These are phyloP conservation scores for Cantharis lateralis DNA, from an alignment of 2,888 invertebrate genomes.

Conservation along the genomic window DNA sequence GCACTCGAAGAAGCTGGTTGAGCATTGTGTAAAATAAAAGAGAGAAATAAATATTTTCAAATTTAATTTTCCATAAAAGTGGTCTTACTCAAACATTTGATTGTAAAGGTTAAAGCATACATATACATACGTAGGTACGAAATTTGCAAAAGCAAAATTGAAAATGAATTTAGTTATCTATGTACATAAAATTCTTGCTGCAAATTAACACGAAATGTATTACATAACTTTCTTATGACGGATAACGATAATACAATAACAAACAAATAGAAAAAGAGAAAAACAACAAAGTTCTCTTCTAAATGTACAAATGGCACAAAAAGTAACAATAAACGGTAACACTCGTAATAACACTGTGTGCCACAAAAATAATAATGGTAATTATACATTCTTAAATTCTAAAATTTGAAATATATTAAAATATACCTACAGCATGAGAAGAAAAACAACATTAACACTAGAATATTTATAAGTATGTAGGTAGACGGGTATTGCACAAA, in stretches of 20 bases:
- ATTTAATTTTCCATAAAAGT: constrained; percentile 48
- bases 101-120: constrained; percentile 45
- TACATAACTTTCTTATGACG: not conserved
- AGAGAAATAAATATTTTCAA: constrained; percentile 13
- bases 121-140: constrained; percentile 35
- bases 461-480: constrained; percentile 5
- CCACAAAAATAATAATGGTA: constrained; percentile 22
- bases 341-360: constrained; percentile 15
- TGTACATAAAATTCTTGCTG: constrained; percentile 27
- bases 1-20: too few relatives aligned
- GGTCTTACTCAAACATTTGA: constrained; percentile 47
- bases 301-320: constrained; percentile 34
- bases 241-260: not conserved
- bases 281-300: constrained; percentile 19
- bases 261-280: constrained; percentile 10
- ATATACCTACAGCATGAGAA: constrained; percentile 29
- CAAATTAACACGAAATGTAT: constrained; percentile 11
- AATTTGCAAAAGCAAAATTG: constrained; percentile 41
- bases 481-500: constrained; percentile 35
- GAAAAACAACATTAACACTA: constrained; percentile 38
- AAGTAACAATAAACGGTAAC: constrained; percentile 28
- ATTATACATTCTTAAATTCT: constrained; percentile 23
- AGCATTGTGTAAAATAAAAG: not conserved
- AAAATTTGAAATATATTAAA: constrained; percentile 24
- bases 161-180: constrained; percentile 29